These are phyloP conservation scores for Rhimphoctona megacephalus DNA, from an alignment of 2,888 invertebrate genomes.

Conservation along the genomic window DNA sequence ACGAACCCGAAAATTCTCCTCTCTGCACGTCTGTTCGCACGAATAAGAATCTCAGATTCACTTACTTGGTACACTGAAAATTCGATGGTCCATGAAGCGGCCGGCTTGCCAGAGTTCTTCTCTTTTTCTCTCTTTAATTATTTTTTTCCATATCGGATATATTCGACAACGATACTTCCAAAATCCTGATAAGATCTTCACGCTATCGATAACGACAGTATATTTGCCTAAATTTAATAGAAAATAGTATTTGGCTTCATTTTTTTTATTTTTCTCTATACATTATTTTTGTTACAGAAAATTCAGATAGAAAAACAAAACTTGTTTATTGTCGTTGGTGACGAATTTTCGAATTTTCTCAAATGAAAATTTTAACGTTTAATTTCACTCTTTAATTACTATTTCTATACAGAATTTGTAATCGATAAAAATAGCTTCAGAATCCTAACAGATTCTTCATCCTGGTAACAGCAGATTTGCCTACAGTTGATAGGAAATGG, in stretches of 20 bases:
- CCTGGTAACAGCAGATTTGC: neutral
- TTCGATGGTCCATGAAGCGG: neutral
- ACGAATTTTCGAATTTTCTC: neutral
- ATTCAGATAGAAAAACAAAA: neutral
- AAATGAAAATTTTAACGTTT: too few relatives aligned
- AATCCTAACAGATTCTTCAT: neutral
- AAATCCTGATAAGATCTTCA: neutral
- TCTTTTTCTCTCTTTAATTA: neutral
- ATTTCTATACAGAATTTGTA: neutral
- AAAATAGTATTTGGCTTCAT: neutral
- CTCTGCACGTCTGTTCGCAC: conserved; percentile 30
- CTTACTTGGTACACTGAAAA: conserved; percentile 6
- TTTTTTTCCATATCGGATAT: neutral
- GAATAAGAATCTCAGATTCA: conserved; percentile 36
- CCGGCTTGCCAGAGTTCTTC: neutral
- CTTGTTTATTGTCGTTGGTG: too few relatives aligned
- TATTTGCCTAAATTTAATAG: neutral
- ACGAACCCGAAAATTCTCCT: conserved; percentile 72
- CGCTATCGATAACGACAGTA: neutral
- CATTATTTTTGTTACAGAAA: neutral
- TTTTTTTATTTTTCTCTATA: neutral
- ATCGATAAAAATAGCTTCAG: too few relatives aligned
- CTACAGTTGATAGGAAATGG: too few relatives aligned
- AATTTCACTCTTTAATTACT: neutral
- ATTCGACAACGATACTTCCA: neutral